These are phyloP conservation scores for Chlorops oryzae DNA, from an alignment of 1,140 invertebrate species.

Conservation along the genomic window DNA sequence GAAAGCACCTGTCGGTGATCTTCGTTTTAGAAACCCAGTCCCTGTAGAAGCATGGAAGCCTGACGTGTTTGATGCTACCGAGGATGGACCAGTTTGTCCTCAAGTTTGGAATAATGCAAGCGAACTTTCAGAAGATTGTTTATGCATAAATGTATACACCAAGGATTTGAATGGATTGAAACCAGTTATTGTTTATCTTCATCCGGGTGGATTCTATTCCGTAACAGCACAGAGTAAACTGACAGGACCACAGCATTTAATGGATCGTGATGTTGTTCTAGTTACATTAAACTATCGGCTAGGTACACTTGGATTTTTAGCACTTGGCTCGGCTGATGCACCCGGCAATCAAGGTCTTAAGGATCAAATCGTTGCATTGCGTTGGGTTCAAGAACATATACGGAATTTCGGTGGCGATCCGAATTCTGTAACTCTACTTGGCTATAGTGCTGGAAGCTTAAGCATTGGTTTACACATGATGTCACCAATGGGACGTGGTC, in stretches of 20 bases:
- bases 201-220: conserved; percentile 56
- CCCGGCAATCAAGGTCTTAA: conserved; percentile 70
- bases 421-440: conserved; percentile 59
- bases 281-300: conserved; percentile 61
- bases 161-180: conserved; percentile 49
- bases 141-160: conserved; percentile 75
- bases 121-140: conserved; percentile 63
- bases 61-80: conserved; percentile 50
- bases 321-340: conserved; percentile 53
- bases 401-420: conserved; percentile 62
- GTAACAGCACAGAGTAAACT: conserved; percentile 49
- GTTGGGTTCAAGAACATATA: conserved; percentile 71
- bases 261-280: conserved; percentile 55
- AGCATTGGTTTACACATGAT: conserved; percentile 51
- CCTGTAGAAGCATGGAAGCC: conserved; percentile 51
- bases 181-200: conserved; percentile 59
- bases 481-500: conserved; percentile 51
- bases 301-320: conserved; percentile 58
- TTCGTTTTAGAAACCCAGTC: conserved; percentile 43
- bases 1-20: conserved; percentile 45
- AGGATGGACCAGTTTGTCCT: conserved; percentile 54
- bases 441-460: conserved; percentile 57
- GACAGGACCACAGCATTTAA: conserved; percentile 50
- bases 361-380: conserved; percentile 65
- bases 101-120: conserved; percentile 38